phyloP scores from a whole-genome alignment of 2,797 vertebrate species.

The Cottoperca gobio region DNA sequence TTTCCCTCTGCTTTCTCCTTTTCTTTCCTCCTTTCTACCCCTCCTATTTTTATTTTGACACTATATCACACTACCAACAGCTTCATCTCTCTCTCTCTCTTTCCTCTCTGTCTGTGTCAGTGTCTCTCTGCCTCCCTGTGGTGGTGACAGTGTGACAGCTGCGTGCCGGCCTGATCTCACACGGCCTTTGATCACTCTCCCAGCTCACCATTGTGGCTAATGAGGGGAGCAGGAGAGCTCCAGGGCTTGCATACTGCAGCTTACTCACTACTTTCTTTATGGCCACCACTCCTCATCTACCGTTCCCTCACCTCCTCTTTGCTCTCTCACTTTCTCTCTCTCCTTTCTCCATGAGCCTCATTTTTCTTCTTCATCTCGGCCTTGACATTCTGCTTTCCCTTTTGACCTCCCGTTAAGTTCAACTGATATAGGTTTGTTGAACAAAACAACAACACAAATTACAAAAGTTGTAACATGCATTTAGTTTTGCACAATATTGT shows the following conservation, averaged over 20 bases:
- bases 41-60: neutral
- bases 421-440: neutral
- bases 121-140: constrained; percentile 46
- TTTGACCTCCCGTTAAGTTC: constrained; percentile 1
- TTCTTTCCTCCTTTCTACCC: neutral
- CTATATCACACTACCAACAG: constrained; percentile 3
- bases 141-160: constrained; percentile 71
- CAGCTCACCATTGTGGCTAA: constrained; percentile 69
- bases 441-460: neutral
- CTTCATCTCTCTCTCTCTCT: constrained; percentile 6
- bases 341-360: neutral
- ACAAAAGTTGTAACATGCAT: too few species aligned
- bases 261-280: constrained; percentile 24
- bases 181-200: constrained; percentile 69
- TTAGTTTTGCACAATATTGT: neutral
- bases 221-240: constrained; percentile 60
- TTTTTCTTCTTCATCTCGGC: constrained; percentile 7
- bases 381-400: neutral
- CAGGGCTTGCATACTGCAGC: constrained; percentile 25
- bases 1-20: neutral
- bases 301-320: constrained; percentile 3
- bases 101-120: neutral
- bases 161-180: constrained; percentile 51
- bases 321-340: neutral
- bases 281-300: constrained; percentile 28